Evolutionary conservation across 2,888 invertebrate genomes (phyloP).

Genomic region (Ethmia dodecea): DNA sequence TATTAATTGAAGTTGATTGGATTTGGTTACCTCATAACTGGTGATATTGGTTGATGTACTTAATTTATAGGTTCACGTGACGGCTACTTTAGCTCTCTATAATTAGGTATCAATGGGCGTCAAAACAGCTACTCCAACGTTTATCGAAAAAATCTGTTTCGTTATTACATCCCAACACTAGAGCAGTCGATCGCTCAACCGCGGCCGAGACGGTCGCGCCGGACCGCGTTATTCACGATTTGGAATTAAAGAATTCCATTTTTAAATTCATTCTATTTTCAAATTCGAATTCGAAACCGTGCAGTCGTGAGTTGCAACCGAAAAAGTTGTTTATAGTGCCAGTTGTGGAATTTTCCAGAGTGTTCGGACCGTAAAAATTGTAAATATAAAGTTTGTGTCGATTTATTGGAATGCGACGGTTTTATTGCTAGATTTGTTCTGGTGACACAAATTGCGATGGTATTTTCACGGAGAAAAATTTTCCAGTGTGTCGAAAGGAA

Average conservation of each 20-base stretch:
- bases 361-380: not conserved
- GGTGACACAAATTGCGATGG: slow-evolving; percentile 36
- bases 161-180: slow-evolving; percentile 55
- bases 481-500: no score
- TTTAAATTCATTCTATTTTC: slow-evolving; percentile 13
- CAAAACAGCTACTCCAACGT: no score
- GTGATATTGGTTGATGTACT: no score
- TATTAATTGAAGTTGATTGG: no score
- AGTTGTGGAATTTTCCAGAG: no score
- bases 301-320: not conserved
- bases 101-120: no score
- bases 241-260: slow-evolving; percentile 21
- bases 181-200: slow-evolving; percentile 44
- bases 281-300: not conserved
- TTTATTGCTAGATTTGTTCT: slow-evolving; percentile 34
- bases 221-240: slow-evolving; percentile 26
- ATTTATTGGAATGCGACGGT: slow-evolving; percentile 21
- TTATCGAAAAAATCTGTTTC: no score
- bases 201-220: slow-evolving; percentile 45
- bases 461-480: slow-evolving; percentile 3
- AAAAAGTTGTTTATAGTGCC: slow-evolving; percentile 13
- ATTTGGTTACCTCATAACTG: no score
- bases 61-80: no score
- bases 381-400: slow-evolving; percentile 12
- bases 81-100: no score